phyloP scores from a whole-genome alignment of 1,140 invertebrate species.

The Drosophila lowei region DNA sequence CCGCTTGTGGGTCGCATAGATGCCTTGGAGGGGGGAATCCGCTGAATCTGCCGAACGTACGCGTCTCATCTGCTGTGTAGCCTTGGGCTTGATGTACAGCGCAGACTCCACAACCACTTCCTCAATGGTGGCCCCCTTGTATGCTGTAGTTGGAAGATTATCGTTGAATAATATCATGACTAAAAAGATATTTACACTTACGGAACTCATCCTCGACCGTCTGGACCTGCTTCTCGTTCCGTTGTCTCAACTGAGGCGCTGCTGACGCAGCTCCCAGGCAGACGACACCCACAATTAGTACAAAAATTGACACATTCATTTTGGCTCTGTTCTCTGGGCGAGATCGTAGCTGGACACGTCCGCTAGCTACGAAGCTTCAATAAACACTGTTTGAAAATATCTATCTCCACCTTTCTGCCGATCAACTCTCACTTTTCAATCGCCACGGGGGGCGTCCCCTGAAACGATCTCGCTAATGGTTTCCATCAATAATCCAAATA shows the following conservation, averaged over 20 bases:
- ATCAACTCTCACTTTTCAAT: slow-evolving; percentile 76
- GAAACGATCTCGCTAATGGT: slow-evolving; percentile 41
- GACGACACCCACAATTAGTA: slow-evolving; percentile 46
- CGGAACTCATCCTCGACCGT: slow-evolving; percentile 54
- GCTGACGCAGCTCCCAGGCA: slow-evolving; percentile 54
- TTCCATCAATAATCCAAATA: slow-evolving; percentile 67
- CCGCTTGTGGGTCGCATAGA: slow-evolving; percentile 62
- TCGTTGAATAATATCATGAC: neutral
- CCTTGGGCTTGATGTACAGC: slow-evolving; percentile 78
- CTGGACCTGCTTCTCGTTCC: slow-evolving; percentile 73
- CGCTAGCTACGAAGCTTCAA: slow-evolving; percentile 37
- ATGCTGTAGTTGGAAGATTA: slow-evolving; percentile 35
- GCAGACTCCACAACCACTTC: slow-evolving; percentile 82
- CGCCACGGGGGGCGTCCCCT: slow-evolving; percentile 49
- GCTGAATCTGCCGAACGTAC: slow-evolving; percentile 44
- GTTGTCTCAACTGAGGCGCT: slow-evolving; percentile 60
- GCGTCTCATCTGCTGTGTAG: slow-evolving; percentile 59
- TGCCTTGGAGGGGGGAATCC: slow-evolving; percentile 4
- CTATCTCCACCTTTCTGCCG: slow-evolving; percentile 39
- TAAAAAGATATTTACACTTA: slow-evolving; percentile 38
- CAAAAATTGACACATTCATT: slow-evolving; percentile 63
- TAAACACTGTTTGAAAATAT: slow-evolving; percentile 49
- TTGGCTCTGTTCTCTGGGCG: slow-evolving; percentile 12
- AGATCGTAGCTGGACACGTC: slow-evolving; percentile 44
- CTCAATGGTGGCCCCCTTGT: slow-evolving; percentile 72